Percentiles rank a stretch among this genome's conserved stretches.
Evolutionary conservation across 2,797 vertebrate genomes (phyloP).

Genomic region (Gorsachius magnificus): DNA sequence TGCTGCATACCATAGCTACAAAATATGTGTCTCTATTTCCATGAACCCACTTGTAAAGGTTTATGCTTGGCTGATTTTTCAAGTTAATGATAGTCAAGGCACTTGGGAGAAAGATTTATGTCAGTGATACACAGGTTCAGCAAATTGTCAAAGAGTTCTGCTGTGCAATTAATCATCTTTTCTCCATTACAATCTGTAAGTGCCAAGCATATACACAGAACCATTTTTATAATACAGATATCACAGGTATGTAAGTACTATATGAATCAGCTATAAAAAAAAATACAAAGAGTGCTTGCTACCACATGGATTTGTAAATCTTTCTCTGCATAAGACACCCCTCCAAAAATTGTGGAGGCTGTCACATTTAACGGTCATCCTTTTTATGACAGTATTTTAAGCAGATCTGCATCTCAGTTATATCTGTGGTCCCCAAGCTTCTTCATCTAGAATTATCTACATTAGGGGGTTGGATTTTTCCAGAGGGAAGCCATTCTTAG

Average conservation of each 20-base stretch:
- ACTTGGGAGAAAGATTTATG: constrained; percentile 72
- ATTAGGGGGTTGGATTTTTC: not conserved
- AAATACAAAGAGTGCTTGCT: not conserved
- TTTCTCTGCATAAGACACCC: not conserved
- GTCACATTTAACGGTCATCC: not conserved
- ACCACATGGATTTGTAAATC: not conserved
- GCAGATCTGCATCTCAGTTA: not conserved
- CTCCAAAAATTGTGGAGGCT: not conserved
- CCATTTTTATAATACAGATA: constrained; percentile 27
- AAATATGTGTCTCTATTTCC: constrained; percentile 60
- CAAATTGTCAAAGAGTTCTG: constrained; percentile 63
- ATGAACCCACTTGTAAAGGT: constrained; percentile 49
- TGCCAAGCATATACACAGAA: constrained; percentile 7
- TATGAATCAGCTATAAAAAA: constrained; percentile 3
- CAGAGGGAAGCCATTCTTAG: not conserved
- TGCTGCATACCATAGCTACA: not conserved
- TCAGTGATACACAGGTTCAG: constrained; percentile 64
- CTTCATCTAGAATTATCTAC: not conserved
- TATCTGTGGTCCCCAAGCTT: not conserved
- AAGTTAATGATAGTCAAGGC: constrained; percentile 72
- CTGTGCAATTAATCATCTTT: constrained; percentile 63
- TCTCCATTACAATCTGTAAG: constrained; percentile 28
- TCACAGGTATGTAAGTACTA: not conserved
- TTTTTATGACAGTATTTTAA: not conserved
- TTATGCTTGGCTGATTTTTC: constrained; percentile 69